Conservation (phyloP, 2,797 vertebrate genomes). For the Chiloscyllium punctatum region DNA sequence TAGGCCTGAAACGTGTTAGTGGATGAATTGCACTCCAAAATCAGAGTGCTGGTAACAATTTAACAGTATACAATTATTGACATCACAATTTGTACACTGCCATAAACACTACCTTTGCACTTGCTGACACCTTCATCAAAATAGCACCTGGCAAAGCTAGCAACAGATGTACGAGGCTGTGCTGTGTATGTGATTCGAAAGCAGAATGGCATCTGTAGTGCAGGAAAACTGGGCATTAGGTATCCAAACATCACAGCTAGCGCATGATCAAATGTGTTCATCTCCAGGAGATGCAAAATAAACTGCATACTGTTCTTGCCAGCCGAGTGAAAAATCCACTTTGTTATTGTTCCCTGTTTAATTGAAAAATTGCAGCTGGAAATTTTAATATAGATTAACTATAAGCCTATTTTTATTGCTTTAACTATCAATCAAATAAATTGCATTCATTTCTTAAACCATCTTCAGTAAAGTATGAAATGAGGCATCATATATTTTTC, state of each 20-base stretch:
- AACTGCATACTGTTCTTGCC: not conserved
- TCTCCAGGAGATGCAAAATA: not conserved
- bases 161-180: not conserved
- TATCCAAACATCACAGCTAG: not conserved
- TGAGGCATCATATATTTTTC: not conserved
- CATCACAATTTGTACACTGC: not conserved
- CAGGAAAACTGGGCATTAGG: not conserved
- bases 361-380: not conserved
- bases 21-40: too few relatives aligned
- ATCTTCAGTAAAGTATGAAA: not conserved
- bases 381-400: not conserved
- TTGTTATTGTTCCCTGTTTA: not conserved
- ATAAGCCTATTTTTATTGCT: not conserved
- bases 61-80: not conserved
- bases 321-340: not conserved
- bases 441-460: not conserved
- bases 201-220: not conserved
- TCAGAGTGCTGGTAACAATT: too few relatives aligned
- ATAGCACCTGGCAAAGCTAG: not conserved
- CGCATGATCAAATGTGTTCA: not conserved
- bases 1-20: too few relatives aligned
- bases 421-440: not conserved
- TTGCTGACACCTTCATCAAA: not conserved
- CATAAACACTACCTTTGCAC: not conserved
- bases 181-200: not conserved